Evolutionary conservation across 2,888 invertebrate species (phyloP), one percentile per base, ranked within the genome.

Genomic region (Buathra laborator): DNA sequence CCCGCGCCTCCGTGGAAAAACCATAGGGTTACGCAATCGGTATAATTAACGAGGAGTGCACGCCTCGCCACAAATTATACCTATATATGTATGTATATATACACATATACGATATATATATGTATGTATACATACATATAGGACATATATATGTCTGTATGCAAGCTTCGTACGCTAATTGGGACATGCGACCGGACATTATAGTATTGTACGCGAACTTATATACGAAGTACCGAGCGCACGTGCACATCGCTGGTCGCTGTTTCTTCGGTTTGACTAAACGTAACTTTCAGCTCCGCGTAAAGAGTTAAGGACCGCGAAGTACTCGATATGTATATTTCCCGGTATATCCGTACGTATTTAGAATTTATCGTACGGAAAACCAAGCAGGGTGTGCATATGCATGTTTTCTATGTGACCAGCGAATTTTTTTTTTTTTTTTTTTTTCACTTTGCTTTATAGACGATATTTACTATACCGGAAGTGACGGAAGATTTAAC

Each of bases 11-110:
- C 5, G 44, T 1, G 51, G 29, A 68, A 74, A 79, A 79, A 37
- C 64, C 44, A 64, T 32, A 66, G 51, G 62, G 77, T 86, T 84
- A 85, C 87, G 87, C 87, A 89, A 90, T 90, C 85, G 87, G 82
- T 83, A 87, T 89, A 89, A 90, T 89, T 90, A 89, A 90, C 90
- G 89, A 89, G 89, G 72, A 87, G 89, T 88, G 83, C 79, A 83
- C 88, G 89, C 87, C 84, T 80, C 56, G 70, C 46, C 48, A 67
- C 75, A 64, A 14, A 44, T 16, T 7, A 9, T 44, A 53, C 66
- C 51, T 32, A 44, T 84, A 68, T 64, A 68, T 48, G 16, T 72
- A 67, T 66, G 43, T 12, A 29, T 78, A 10, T 44, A 44, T 84
- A 68, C 53, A 68, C 43, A 29, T 67, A 67, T 59, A n/a, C n/a